These are phyloP conservation scores for Cheirogaleus medius DNA, from an alignment of 2,113 vertebrate genomes.

Conservation along the genomic window DNA sequence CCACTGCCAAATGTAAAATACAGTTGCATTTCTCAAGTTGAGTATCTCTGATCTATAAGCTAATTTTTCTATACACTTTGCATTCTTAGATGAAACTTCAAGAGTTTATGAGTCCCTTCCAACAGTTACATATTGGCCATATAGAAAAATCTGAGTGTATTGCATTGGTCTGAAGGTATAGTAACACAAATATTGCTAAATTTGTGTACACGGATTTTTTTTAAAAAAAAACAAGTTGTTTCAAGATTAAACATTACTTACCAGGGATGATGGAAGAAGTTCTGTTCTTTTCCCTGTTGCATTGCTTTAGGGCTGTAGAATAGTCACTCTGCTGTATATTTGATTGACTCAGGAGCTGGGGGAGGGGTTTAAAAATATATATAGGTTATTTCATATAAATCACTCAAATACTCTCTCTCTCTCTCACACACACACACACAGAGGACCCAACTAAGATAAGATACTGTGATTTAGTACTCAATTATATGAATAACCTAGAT, in stretches of 20 bases:
- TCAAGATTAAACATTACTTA: slow-evolving; percentile 71
- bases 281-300: slow-evolving; percentile 93
- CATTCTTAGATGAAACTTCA: background rate
- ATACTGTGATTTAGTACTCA: background rate
- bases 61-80: background rate
- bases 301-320: slow-evolving; percentile 90
- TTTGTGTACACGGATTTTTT: background rate
- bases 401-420: too few relatives aligned
- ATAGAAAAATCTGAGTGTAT: background rate
- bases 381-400: background rate
- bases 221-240: background rate
- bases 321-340: slow-evolving; percentile 89
- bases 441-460: background rate
- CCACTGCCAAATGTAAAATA: background rate
- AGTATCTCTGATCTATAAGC: background rate
- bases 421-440: background rate
- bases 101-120: background rate
- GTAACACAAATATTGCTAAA: background rate
- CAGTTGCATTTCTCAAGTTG: background rate
- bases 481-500: background rate
- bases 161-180: background rate
- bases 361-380: slow-evolving; percentile 45
- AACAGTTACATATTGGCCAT: background rate
- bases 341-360: slow-evolving; percentile 90
- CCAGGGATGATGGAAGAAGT: slow-evolving; percentile 91